phyloP scores from a whole-genome alignment of 2,888 invertebrate genomes.

The Brenthis daphne region DNA sequence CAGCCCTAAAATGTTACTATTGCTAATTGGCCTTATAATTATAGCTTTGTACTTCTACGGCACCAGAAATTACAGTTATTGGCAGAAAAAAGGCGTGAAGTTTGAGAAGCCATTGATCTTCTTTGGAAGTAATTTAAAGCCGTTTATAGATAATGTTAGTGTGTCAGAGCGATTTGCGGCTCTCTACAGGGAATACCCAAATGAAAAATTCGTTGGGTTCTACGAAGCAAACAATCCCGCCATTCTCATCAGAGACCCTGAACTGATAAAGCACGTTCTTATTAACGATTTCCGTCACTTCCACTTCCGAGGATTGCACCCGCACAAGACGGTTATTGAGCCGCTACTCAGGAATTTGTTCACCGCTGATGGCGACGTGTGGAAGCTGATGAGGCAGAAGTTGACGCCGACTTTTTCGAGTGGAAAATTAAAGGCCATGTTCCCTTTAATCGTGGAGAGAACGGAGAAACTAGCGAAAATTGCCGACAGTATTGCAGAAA shows the following conservation, averaged over 20 bases:
- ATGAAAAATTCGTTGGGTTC: conserved; percentile 50
- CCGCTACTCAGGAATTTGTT: conserved; percentile 60
- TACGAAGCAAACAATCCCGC: conserved; percentile 46
- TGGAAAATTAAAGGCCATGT: conserved; percentile 61
- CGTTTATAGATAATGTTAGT: conserved; percentile 26
- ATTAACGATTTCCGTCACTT: conserved; percentile 58
- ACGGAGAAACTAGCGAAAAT: conserved; percentile 54
- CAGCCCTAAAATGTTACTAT: no score
- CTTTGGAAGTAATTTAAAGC: conserved; percentile 33
- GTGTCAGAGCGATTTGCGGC: conserved; percentile 39
- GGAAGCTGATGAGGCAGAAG: conserved; percentile 60
- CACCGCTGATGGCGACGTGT: conserved; percentile 59
- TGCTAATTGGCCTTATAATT: no score
- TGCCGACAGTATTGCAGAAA: conserved; percentile 42
- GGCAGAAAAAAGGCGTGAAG: conserved; percentile 31
- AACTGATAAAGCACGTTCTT: conserved; percentile 54
- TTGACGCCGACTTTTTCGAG: conserved; percentile 62
- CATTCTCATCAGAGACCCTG: conserved; percentile 61
- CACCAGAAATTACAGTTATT: conserved; percentile 34
- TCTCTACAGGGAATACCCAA: conserved; percentile 43
- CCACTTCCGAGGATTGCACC: conserved; percentile 54
- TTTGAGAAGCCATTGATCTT: conserved; percentile 32
- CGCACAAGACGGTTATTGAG: conserved; percentile 49
- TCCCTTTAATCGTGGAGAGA: conserved; percentile 59
- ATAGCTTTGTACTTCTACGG: conserved; percentile 24